Base-by-base conservation (phyloP, 53 echinoderm and acorn worm genomes). In the Astropecten irregularis region DNA sequence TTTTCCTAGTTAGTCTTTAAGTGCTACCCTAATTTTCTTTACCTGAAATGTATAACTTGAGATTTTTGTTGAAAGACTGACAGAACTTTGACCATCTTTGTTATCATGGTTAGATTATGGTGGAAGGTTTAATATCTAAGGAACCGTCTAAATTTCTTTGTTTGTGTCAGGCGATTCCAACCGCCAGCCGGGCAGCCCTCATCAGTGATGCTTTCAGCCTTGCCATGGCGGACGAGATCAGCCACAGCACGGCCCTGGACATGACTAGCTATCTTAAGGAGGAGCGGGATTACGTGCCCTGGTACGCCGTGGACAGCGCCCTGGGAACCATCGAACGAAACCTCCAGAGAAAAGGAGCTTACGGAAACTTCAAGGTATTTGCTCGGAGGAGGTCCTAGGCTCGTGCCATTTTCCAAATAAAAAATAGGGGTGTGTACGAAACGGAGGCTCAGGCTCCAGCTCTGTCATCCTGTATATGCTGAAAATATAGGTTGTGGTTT, bases 181-280 rank as follows among this genome's bases (percentile, higher is more conserved):
- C 82, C 22, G 83, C 90, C 26, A 93, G 86, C 59, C 83, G 93
- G 51, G 91, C 93, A 0, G 68, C 95, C 0, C 88, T 95, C 16
- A 90, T 95, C 82, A 90, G 88, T 51, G 95, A 95, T 44, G 93
- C 91, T 14, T 95, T 93, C 66, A 91, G 72, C 47, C 71, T 95
- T 8, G 93, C 95, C 8, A 63, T 52, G 50, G 83, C 93, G 4
- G 91, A 87, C 28, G 76, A 86, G 57, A 50, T 95, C 56, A 89
- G 84, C 53, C 89, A 86, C 70, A 81, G 91, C 21, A 88, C 66
- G 20, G 95, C 93, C 36, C 69, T 95, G 25, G 90, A 92, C 30
- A 59, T 95, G 44, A 95, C 95, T 2, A 70, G 54, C 7, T 95
- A 95, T 56, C 64, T 95, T 77, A 86, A 81, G 23, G 67, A 93